phyloP scores from a whole-genome alignment of 1,140 invertebrate species.

The Eumaeus atala region DNA sequence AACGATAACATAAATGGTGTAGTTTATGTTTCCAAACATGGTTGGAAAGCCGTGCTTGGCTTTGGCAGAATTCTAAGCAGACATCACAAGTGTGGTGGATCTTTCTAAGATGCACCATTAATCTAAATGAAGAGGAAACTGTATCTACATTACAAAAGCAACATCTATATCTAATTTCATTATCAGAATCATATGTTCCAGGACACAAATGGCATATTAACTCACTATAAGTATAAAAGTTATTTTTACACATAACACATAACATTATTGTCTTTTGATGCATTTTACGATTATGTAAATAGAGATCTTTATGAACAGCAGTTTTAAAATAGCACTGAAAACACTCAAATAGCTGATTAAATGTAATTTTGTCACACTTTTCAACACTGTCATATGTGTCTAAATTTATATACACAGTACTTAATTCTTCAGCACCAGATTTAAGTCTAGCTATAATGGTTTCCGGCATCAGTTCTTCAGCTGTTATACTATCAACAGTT shows the following conservation, averaged over 20 bases:
- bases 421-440: slow-evolving; percentile 77
- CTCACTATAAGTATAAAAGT: slow-evolving; percentile 90
- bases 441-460: slow-evolving; percentile 81
- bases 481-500: slow-evolving; percentile 81
- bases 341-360: slow-evolving; percentile 83
- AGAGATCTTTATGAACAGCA: slow-evolving; percentile 85
- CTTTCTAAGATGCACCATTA: slow-evolving; percentile 90
- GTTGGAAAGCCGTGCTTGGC: slow-evolving; percentile 84
- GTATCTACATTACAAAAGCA: slow-evolving; percentile 82
- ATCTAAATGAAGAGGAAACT: slow-evolving; percentile 86
- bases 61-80: slow-evolving; percentile 85
- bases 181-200: slow-evolving; percentile 80
- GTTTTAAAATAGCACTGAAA: slow-evolving; percentile 87
- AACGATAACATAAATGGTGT: slow-evolving; percentile 88
- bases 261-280: slow-evolving; percentile 86
- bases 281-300: slow-evolving; percentile 88
- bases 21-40: slow-evolving; percentile 93
- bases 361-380: slow-evolving; percentile 58
- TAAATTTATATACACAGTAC: slow-evolving; percentile 80
- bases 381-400: slow-evolving; percentile 79
- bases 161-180: slow-evolving; percentile 79
- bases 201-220: slow-evolving; percentile 89
- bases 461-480: slow-evolving; percentile 81
- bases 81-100: slow-evolving; percentile 89
- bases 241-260: slow-evolving; percentile 89